Evolutionary conservation across 1,140 invertebrate genomes (phyloP), one percentile per base, ranked within the genome.

Genomic region (Chrysoperla carnea): DNA sequence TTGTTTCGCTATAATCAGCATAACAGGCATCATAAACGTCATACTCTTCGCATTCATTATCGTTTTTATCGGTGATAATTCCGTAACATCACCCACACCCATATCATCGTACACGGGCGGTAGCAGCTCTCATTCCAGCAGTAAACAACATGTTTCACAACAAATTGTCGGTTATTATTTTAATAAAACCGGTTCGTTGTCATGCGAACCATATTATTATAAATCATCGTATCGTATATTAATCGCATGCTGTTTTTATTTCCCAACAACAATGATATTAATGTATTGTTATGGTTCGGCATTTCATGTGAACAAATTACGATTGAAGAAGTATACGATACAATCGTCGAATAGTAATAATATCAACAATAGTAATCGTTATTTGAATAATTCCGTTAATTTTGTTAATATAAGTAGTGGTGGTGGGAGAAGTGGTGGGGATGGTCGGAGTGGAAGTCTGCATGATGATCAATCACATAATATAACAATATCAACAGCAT

Each of bases 271-370:
- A 15, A 88, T 88, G 84, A 78, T 84, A 35, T 66, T 88, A 48
- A 87, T 87, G 82, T 88, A 88, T 59, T 86, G 82, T 59, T 87
- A 88, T 57, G 84, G 83, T 12, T 85, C 82, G 9, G 84, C 83
- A 29, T 86, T 88, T 57, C 83, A 87, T 59, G 80, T 84, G 52
- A 84, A 84, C 61, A 83, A 83, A 61, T 71, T 80, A 29, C 70
- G 80, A 42, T 63, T 77, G 43, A 81, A 80, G 59, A 60, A 62
- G 45, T 63, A 63, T 39, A 58, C 17, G 17, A 23, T 23, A 23
- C 17, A 23, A 23, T 3, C 17, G 5, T 23, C 17, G 17, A 23
- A 23, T 23, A 23, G 17, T 23, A 23, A 23, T 23, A 23, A 3
- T 23, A 23, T 2, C 5, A 5, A 5, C 2, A 5, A 5, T 3